Evolutionary conservation across 2,797 vertebrate species (phyloP).

Genomic region (Sebastes aleutianus): DNA sequence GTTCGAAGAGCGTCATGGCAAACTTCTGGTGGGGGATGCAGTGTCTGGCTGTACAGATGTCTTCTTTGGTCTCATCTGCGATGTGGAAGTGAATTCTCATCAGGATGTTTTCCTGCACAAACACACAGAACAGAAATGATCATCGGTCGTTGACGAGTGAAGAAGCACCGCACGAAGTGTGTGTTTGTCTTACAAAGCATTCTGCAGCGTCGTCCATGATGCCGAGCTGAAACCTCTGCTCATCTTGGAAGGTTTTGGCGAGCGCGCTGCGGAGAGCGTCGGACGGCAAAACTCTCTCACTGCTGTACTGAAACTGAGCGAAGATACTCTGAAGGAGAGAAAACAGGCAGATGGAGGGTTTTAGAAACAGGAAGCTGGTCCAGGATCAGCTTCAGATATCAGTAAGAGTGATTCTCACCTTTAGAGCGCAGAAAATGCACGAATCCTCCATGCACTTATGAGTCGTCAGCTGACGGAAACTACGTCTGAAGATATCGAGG

Average conservation of each 20-base stretch:
- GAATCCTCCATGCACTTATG: conserved; percentile 97
- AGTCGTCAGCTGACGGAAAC: conserved; percentile 91
- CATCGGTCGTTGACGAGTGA: not conserved
- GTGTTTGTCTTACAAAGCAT: conserved; percentile 88
- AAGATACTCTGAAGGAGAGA: conserved; percentile 87
- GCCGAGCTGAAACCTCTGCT: conserved; percentile 95
- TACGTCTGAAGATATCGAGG: conserved; percentile 95
- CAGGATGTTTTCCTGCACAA: conserved; percentile 90
- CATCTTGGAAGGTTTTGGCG: conserved; percentile 95
- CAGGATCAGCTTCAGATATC: not conserved
- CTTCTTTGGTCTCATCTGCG: conserved; percentile 93
- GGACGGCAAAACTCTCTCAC: conserved; percentile 92
- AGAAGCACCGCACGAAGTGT: not conserved
- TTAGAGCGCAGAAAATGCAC: conserved; percentile 97
- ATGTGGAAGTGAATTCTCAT: conserved; percentile 98
- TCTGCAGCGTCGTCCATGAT: conserved; percentile 98
- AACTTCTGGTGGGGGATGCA: conserved; percentile 98
- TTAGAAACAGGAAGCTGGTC: not conserved
- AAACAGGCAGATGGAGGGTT: not conserved
- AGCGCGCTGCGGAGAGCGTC: conserved; percentile 92
- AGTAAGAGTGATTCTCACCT: conserved; percentile 79
- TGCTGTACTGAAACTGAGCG: conserved; percentile 95
- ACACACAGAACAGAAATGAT: not conserved
- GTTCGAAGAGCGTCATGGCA: conserved; percentile 96
- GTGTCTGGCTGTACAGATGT: conserved; percentile 94